Percentiles rank a stretch among this genome's conserved stretches.
phyloP scores from a whole-genome alignment of 1,140 invertebrate genomes.

The Ridgeia piscesae region DNA sequence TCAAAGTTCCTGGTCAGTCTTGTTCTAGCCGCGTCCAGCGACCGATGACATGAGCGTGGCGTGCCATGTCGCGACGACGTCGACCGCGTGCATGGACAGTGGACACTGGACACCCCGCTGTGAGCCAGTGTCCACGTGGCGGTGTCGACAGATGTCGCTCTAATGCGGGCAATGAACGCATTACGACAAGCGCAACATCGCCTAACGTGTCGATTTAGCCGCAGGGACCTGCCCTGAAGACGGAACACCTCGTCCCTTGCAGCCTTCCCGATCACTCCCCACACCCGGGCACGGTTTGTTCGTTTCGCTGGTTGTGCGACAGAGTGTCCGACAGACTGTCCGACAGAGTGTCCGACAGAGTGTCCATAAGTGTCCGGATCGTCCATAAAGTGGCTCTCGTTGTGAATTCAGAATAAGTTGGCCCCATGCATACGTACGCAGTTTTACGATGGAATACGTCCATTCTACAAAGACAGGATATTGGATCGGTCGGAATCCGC shows the following conservation, averaged over 20 bases:
- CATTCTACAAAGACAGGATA: too few relatives aligned
- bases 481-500: too few relatives aligned
- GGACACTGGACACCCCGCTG: background rate
- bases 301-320: background rate
- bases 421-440: too few relatives aligned
- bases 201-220: background rate
- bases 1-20: background rate
- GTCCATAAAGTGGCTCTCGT: too few relatives aligned
- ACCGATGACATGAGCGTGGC: background rate
- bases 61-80: background rate
- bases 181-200: background rate
- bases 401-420: too few relatives aligned
- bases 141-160: background rate
- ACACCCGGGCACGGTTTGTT: background rate
- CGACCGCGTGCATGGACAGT: too few relatives aligned
- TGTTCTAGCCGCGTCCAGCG: background rate
- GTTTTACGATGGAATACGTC: too few relatives aligned
- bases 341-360: too few relatives aligned
- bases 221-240: background rate
- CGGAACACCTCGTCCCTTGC: background rate
- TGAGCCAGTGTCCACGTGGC: background rate
- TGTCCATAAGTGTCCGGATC: too few relatives aligned
- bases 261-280: background rate
- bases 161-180: background rate
- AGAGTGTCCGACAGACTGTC: too few relatives aligned